Evolutionary conservation across 2,888 invertebrate genomes (phyloP).

Genomic region (Portevinia maculata): DNA sequence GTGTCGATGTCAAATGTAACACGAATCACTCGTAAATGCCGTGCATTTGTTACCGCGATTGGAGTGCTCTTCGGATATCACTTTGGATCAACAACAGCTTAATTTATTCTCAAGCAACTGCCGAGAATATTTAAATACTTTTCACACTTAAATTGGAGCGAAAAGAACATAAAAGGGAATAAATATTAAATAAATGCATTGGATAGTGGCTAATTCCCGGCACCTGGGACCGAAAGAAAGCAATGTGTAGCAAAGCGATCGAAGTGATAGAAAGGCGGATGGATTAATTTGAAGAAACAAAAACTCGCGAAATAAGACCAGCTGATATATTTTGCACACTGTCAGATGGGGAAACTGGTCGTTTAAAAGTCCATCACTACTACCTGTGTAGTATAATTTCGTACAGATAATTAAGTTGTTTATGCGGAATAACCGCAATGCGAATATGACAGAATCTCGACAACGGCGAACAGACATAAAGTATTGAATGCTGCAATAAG

Average conservation of each 20-base stretch:
- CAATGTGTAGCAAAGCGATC: constrained; percentile 13
- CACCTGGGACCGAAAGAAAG: constrained; percentile 12
- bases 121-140: constrained; percentile 45
- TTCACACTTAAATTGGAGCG: constrained; percentile 60
- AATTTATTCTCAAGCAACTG: constrained; percentile 64
- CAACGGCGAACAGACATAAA: too few species aligned
- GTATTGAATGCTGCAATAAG: too few species aligned
- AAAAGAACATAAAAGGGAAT: constrained; percentile 29
- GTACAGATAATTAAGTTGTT: too few species aligned
- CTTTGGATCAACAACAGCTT: constrained; percentile 62
- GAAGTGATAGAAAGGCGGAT: background rate
- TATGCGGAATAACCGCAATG: too few species aligned
- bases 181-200: constrained; percentile 17
- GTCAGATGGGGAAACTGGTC: too few species aligned
- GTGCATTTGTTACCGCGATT: constrained; percentile 43
- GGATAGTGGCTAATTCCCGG: constrained; percentile 21
- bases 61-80: constrained; percentile 30
- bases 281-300: constrained; percentile 16
- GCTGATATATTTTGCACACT: too few species aligned
- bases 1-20: constrained; percentile 36
- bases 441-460: too few species aligned
- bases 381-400: too few species aligned
- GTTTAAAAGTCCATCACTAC: too few species aligned
- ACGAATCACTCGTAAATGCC: constrained; percentile 33
- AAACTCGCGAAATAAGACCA: too few species aligned